Evolutionary conservation across 2,888 invertebrate species (phyloP), one percentile per base, ranked within the genome.

Genomic region (Acleris literana): DNA sequence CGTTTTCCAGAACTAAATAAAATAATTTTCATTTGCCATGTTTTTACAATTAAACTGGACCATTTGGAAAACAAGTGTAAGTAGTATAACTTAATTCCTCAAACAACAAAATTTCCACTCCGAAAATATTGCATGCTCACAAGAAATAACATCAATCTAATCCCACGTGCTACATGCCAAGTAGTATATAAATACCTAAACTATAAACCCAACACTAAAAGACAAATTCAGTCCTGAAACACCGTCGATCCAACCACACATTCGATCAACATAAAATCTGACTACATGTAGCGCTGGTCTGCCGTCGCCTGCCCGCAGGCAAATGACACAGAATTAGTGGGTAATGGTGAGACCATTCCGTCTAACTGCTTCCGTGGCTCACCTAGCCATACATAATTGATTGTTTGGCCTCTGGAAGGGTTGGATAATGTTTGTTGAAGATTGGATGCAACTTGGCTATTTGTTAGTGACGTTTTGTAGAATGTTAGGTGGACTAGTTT

Each of bases 371-470:
- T 66, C 66, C 66, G 66, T 66, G 66, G 66, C 66, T 62, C 61
- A 62, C 61, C 66, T 66, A 66, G 66, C 66, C 66, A 62, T 66
- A 66, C 62, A 66, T 62, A 66, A 66, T 66, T 66, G 61, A 66
- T 66, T 66, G 56, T 62, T 57, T 66, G 57, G 53, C 61, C 62
- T 53, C 60, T 62, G 61, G 65, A 61, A 66, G 65, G 66, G 66
- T 66, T 43, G 18, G 48, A 61, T 48, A 48, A 29, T 52, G 52
- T 66, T 61, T 62, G 65, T 25, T 64, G 64, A 43, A 25, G 57
- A 61, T 60, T 60, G 43, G 54, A 46, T 55, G 43, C 55, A 22
- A 44, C 55, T 11, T 22, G n/a, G 43, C 20, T 18, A 17, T 58
- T 56, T 63, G 25, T 52, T 63, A 43, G 29, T 44, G 51, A 51